Evolutionary conservation across 92 coral and sea anemone genomes (phyloP), one percentile per base, ranked within the genome.

Genomic region (Zoanthus gigantus): DNA sequence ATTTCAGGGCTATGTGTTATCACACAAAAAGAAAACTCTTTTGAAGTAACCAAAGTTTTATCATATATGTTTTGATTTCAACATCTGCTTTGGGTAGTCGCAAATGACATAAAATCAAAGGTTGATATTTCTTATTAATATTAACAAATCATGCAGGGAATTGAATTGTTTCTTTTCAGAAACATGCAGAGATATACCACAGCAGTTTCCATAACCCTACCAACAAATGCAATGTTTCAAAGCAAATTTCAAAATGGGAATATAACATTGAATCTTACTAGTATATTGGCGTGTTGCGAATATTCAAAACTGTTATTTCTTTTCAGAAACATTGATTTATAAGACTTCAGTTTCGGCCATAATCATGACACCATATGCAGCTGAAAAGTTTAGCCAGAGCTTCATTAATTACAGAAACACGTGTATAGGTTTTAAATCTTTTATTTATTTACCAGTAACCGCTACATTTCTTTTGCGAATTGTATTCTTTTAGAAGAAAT

Each of bases 21-120:
- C 30, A n/a, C 12, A 50, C 9, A 50, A 58, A 14, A 13, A 18
- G 65, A 63, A n/a, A 16, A 8, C 17, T 28, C 1, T 63, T 63
- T n/a, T 63, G 32, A 63, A 63, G 17, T 63, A 7, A 16, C 32
- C 52, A 28, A 46, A 81, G 31, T 81, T 32, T 81, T 66, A 42
- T 81, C 75, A 60, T 63, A 4, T 15, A 11, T 42, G 74, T 81
- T 23, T 65, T 28, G 85, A 46, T 18, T 81, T 37, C 66, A 66
- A 66, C 85, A 81, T 80, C 85, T 81, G 85, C 52, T 81, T 63
- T 66, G 57, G 9, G 17, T 66, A 23, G 85, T 81, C 17, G 37
- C 46, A 65, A 13, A 50, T 34, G 45, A 1, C 74, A 69, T 2
- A 47, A 16, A 81, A 7, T 57, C 42, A 44, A 28, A 31, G 56